Evolutionary conservation across 92 coral and sea anemone genomes (phyloP), one percentile per base, ranked within the genome.

Genomic region (Porites rus): DNA sequence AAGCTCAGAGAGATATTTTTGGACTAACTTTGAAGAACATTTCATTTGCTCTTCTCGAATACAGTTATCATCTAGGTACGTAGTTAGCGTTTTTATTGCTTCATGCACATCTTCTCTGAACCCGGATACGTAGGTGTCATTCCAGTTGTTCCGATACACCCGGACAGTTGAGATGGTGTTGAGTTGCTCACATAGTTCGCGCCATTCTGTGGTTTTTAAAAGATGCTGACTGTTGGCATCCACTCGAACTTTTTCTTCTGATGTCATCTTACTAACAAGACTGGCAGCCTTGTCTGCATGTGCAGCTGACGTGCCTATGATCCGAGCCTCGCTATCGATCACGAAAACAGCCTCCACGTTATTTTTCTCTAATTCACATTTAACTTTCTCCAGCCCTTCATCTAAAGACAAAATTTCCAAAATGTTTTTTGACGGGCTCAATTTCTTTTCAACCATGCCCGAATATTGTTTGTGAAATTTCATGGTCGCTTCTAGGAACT

Each of bases 61-160:
- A 18, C 92, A 73, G 68, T 92, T 77, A 21, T 86, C 81, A n/a
- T 92, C 93, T 4, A 92, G 60, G 77, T 92, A 94, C 18, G 56
- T 71, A 14, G 82, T 50, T 73, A 94, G 60, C 64, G 61, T 80
- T 69, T 84, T 84, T 64, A 83, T 25, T 7, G 90, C 93, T 12
- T 75, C 86, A 7, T 19, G 43, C 20, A 94, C 95, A 62, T 89
- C 87, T 19, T 89, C 88, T 53, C 61, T 79, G n/a, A 88, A 84
- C 10, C 96, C 96, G 10, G 82, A 82, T 6, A 93, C 81, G 84
- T 86, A 88, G 10, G 93, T 91, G 56, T 93, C 94, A 18, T 68
- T 67, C 78, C 67, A 82, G 14, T 78, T 69, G 51, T 85, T 85
- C 21, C 78, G 69, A 63, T 65, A 89, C 43, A 88, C 74, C 61